Conservation (phyloP, 2,113 vertebrate species). For the Ceyx cyanopectus region DNA sequence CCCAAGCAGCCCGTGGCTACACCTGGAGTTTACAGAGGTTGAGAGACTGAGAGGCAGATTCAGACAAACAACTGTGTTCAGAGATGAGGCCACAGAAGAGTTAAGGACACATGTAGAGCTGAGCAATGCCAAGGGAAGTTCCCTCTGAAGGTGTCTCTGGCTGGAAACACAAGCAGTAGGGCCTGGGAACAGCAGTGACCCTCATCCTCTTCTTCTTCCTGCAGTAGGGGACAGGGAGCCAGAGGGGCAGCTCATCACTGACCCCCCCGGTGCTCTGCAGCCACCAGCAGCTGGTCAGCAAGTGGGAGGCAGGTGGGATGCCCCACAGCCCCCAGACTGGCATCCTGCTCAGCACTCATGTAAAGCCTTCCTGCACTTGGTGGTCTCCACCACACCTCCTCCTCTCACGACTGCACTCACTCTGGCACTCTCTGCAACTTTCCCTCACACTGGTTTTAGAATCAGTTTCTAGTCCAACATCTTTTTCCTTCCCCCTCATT, state of each 20-base stretch:
- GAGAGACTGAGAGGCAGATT: neutral
- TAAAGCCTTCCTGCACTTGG: neutral
- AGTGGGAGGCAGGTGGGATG: neutral
- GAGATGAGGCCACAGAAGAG: neutral
- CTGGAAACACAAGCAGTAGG: neutral
- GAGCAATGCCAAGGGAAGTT: neutral
- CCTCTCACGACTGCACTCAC: neutral
- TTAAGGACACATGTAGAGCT: neutral
- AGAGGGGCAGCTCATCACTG: neutral
- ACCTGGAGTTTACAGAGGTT: neutral
- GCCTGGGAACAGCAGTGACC: neutral
- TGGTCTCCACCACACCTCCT: neutral
- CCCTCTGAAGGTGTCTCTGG: neutral
- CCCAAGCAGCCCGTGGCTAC: neutral
- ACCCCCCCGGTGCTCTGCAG: too few relatives aligned
- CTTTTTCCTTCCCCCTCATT: neutral
- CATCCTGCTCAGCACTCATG: rapidly evolving
- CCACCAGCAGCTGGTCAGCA: neutral
- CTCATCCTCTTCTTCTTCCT: neutral
- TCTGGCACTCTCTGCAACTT: neutral
- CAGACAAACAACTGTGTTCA: neutral
- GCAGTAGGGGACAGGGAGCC: rapidly evolving
- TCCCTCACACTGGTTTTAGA: neutral
- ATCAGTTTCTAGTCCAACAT: neutral
- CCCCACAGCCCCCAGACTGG: neutral